Conservation (phyloP, 2,113 vertebrate genomes). For the Tragelaphus buxtoni region DNA sequence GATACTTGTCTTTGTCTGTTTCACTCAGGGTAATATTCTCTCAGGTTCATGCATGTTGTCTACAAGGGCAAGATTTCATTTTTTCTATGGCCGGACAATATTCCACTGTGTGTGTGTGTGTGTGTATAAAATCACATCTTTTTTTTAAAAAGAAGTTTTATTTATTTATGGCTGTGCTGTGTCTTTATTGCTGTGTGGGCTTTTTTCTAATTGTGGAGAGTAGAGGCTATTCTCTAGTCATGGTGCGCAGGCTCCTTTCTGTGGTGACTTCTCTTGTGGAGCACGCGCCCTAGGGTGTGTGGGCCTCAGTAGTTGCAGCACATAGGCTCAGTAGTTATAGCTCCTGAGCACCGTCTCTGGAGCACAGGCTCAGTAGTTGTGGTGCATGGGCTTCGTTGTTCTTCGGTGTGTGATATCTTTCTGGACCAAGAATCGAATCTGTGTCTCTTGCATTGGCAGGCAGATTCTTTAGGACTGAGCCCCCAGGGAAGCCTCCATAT, state of each 20-base stretch:
- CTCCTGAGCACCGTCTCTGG: background rate
- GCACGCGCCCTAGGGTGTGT: background rate
- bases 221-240: background rate
- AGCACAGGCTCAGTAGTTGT: background rate
- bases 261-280: background rate
- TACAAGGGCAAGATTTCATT: background rate
- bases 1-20: background rate
- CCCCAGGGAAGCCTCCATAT: background rate
- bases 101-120: background rate
- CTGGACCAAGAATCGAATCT: background rate
- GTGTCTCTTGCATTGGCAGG: background rate
- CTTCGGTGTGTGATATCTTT: background rate
- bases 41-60: background rate
- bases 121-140: background rate
- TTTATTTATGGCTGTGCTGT: background rate
- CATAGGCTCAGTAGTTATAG: background rate
- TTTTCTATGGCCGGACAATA: background rate
- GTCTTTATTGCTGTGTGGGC: background rate
- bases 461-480: background rate
- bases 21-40: background rate
- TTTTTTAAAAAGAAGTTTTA: background rate
- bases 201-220: background rate
- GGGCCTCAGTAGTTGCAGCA: background rate
- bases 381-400: background rate
- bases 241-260: background rate